Base-by-base conservation (phyloP, 2,113 vertebrate genomes). In the Mormyrus iriodes region DNA sequence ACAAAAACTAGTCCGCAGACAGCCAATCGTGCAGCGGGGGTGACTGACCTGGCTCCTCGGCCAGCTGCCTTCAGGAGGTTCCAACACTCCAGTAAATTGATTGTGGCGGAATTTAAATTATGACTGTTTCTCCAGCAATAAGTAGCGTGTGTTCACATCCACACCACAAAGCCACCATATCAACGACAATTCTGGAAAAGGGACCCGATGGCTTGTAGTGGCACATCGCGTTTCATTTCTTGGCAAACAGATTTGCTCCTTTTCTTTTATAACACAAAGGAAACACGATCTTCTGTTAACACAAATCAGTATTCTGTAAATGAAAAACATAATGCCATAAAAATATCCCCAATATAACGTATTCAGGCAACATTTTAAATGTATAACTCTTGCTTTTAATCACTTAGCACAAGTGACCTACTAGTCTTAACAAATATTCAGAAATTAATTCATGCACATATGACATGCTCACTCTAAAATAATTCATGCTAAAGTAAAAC, bases 31-130 rank as follows among this genome's bases (percentile, higher is more conserved):
- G 46, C 21, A 19, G 39, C n/a, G 51, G 27, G 52, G n/a, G 79
- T 65, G 46, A 48, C n/a, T 10, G 53, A 51, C 85, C 31, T 46
- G 89, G 52, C 89, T 83, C 90, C 83, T 79, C 83, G 76, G 90
- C 90, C 92, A 93, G 89, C 65, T 91, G 88, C 87, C 89, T 61
- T 85, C 35, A 85, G 90, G 46, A 87, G 51, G 87, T 90, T 88
- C 86, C 51, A 84, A 58, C 53, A 76, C 85, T 46, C 85, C 58
- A 89, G 86, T 42, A 88, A 79, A 90, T 89, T 90, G 82, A 91
- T 88, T 91, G 85, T 86, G 83, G 88, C 48, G 86, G 89, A 90
- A 91, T 93, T 88, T 88, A 82, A 88, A 79, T 79, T n/a, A 46
- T 31, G 85, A 86, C n/a, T 86, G 24, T 49, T 86, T 31, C 85